Conservation (phyloP, 1,140 invertebrate species). For the Apocrypta bakeri region DNA sequence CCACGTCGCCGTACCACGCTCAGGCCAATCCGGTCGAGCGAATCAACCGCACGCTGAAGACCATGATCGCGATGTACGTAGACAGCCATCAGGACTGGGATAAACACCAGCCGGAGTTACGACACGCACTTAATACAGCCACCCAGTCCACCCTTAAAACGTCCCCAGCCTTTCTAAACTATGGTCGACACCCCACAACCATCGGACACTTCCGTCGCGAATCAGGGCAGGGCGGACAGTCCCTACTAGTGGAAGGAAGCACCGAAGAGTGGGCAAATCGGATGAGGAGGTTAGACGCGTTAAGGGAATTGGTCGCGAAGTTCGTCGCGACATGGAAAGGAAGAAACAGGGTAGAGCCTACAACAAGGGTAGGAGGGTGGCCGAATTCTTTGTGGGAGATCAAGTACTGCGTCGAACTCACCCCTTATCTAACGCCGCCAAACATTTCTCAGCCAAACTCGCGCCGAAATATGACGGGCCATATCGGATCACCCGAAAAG, state of each 20-base stretch:
- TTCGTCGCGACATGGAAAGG: not conserved
- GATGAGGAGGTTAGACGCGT: not conserved
- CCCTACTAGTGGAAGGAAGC: too few species aligned
- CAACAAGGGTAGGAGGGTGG: not conserved
- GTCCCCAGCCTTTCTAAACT: constrained; percentile 20
- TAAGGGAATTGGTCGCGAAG: not conserved
- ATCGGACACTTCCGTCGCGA: not conserved
- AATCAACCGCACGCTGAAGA: constrained; percentile 69
- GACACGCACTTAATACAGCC: too few species aligned
- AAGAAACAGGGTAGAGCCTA: not conserved
- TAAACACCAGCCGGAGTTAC: constrained; percentile 55
- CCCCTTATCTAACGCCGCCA: not conserved
- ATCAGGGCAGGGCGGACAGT: not conserved
- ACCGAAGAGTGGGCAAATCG: not conserved
- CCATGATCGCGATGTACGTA: constrained; percentile 65
- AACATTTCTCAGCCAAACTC: not conserved
- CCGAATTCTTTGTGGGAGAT: not conserved
- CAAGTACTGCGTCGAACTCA: not conserved
- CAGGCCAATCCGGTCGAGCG: constrained; percentile 69
- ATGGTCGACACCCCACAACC: not conserved
- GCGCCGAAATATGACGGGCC: constrained; percentile 19
- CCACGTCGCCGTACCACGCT: constrained; percentile 66
- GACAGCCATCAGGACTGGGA: constrained; percentile 65
- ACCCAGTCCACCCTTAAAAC: not conserved
- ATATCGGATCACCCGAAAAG: not conserved